phyloP scores from a whole-genome alignment of 1,140 invertebrate genomes.

The Pogonomyrmex barbatus region DNA sequence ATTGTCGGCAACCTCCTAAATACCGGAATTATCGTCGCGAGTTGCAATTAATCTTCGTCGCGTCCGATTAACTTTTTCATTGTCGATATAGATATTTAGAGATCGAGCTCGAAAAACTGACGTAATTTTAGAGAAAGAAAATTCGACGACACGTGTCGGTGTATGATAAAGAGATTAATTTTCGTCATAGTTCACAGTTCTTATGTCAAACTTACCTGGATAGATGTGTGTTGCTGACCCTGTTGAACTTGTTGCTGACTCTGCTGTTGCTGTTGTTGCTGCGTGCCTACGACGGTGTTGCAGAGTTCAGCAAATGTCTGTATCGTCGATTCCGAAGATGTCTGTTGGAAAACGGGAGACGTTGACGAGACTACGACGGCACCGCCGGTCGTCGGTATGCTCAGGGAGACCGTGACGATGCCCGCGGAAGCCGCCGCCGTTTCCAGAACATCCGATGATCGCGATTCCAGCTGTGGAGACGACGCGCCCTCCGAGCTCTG shows the following conservation, averaged over 20 bases:
- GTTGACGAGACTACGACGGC: slow-evolving; percentile 87
- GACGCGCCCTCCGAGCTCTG: slow-evolving; percentile 91
- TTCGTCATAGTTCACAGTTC: not conserved
- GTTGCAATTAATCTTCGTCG: slow-evolving; percentile 42
- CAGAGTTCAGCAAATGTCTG: slow-evolving; percentile 89
- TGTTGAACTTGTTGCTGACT: slow-evolving; percentile 73
- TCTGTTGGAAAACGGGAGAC: slow-evolving; percentile 85
- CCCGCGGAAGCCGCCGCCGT: slow-evolving; percentile 89
- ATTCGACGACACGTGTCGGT: not conserved
- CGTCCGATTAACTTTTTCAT: not conserved
- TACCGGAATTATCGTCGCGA: slow-evolving; percentile 1
- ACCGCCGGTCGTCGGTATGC: slow-evolving; percentile 87
- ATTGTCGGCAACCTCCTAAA: slow-evolving; percentile 3
- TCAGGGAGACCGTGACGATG: slow-evolving; percentile 89
- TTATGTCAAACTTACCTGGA: slow-evolving; percentile 74
- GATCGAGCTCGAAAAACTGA: not conserved
- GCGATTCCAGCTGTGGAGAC: slow-evolving; percentile 82
- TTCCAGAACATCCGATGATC: slow-evolving; percentile 87
- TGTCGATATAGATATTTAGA: not conserved
- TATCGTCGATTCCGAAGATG: slow-evolving; percentile 79
- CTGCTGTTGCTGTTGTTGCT: slow-evolving; percentile 78
- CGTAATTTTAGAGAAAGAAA: not conserved
- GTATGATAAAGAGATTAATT: not conserved
- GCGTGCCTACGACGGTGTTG: slow-evolving; percentile 87
- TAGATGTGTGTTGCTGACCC: slow-evolving; percentile 78